These are phyloP conservation scores for Threskiornis aethiopicus DNA, from an alignment of 2,797 vertebrate genomes.

Conservation along the genomic window DNA sequence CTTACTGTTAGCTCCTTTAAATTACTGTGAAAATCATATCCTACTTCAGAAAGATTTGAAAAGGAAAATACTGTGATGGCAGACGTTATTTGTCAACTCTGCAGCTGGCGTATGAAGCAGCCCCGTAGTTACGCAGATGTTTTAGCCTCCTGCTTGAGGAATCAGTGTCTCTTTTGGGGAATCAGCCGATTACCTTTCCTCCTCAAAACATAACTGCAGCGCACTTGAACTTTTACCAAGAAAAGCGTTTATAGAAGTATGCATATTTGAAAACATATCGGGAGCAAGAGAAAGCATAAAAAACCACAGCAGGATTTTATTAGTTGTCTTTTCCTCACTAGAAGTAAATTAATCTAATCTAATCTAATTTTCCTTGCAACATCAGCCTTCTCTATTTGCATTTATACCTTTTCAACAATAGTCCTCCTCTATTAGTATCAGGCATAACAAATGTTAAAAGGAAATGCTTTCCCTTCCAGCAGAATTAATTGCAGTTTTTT, in stretches of 20 bases:
- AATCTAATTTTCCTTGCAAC: neutral
- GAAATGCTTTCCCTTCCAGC: neutral
- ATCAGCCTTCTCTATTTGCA: conserved; percentile 4
- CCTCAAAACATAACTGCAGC: neutral
- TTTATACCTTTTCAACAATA: neutral
- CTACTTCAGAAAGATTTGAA: neutral
- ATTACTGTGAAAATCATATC: neutral
- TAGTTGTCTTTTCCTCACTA: neutral
- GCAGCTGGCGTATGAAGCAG: neutral
- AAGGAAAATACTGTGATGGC: neutral
- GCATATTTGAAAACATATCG: neutral
- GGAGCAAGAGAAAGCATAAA: neutral
- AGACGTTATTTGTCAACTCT: neutral
- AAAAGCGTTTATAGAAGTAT: neutral
- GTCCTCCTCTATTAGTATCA: neutral
- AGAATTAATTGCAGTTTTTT: neutral
- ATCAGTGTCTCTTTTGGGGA: neutral
- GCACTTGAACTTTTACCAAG: neutral
- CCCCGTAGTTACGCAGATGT: neutral
- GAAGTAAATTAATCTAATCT: neutral
- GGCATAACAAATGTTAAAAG: neutral
- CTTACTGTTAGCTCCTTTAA: neutral
- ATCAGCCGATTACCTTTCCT: neutral
- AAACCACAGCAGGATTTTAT: neutral
- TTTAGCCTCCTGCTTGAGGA: neutral